Conservation (phyloP, 2,888 invertebrate genomes). For the Magallana nippona region DNA sequence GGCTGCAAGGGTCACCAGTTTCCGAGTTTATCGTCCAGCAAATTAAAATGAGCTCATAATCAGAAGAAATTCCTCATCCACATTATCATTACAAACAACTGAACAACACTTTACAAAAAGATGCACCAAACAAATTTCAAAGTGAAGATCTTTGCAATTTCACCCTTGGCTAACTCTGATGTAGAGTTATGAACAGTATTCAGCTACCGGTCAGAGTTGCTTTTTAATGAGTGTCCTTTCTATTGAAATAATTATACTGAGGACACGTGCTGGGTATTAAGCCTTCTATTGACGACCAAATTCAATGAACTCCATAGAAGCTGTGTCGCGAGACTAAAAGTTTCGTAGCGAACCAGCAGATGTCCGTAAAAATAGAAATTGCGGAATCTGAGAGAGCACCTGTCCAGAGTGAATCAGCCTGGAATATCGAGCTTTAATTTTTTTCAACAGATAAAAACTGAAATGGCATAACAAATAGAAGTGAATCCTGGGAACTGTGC, state of each 20-base stretch:
- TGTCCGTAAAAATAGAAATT: background rate
- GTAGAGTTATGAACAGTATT: slow-evolving; percentile 3
- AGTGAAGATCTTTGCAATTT: slow-evolving; percentile 12
- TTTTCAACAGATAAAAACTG: slow-evolving; percentile 30
- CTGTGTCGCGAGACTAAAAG: background rate
- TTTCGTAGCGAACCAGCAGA: background rate
- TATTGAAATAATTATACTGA: background rate
- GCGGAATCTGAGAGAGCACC: slow-evolving; percentile 16
- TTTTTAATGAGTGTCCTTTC: slow-evolving; percentile 27
- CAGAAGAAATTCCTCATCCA: background rate
- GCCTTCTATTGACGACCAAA: slow-evolving; percentile 2
- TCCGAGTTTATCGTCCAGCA: slow-evolving; percentile 2
- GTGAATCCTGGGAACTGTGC: background rate
- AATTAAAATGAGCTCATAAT: slow-evolving; percentile 30
- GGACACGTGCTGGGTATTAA: slow-evolving; percentile 23
- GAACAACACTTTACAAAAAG: background rate
- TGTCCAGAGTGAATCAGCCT: background rate
- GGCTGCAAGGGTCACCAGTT: background rate
- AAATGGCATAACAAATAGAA: slow-evolving; percentile 21
- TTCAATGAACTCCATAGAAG: background rate
- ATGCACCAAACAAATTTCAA: slow-evolving; percentile 27
- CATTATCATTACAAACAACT: slow-evolving; percentile 11
- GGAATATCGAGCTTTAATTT: slow-evolving; percentile 12
- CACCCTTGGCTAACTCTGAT: slow-evolving; percentile 15
- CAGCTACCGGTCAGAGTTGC: background rate